A percentile compares a stretch with the other conserved stretches of the same genome.
phyloP scores from a whole-genome alignment of 2,888 invertebrate species.

The Aromia moschata region DNA sequence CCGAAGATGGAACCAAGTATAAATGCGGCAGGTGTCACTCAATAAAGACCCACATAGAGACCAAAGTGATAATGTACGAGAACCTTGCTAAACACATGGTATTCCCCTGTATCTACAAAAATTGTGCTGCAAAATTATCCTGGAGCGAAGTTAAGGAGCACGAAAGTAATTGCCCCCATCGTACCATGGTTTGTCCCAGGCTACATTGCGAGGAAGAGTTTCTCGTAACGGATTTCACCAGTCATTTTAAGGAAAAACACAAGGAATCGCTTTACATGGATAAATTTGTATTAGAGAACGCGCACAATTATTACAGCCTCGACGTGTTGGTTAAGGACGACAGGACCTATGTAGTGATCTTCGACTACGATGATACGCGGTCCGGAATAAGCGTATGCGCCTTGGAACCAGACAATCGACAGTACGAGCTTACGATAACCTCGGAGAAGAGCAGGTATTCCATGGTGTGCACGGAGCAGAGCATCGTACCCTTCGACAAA shows the following conservation, averaged over 20 bases:
- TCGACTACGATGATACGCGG: conserved; percentile 26
- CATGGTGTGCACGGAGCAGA: conserved; percentile 26
- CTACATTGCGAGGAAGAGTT: conserved; percentile 28
- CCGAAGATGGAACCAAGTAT: conserved; percentile 32
- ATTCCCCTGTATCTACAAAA: conserved; percentile 36
- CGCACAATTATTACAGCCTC: conserved; percentile 27
- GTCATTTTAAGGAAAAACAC: conserved; percentile 36
- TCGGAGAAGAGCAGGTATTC: conserved; percentile 26
- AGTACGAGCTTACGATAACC: conserved; percentile 29
- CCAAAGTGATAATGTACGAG: conserved; percentile 32
- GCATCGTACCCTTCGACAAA: conserved; percentile 27
- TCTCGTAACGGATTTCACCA: conserved; percentile 16
- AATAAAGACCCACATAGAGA: conserved; percentile 29
- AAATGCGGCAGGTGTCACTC: conserved; percentile 36
- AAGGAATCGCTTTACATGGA: conserved; percentile 28
- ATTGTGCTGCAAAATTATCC: conserved; percentile 26
- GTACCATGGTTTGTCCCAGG: conserved; percentile 28
- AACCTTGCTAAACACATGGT: conserved; percentile 36
- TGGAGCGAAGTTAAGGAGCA: conserved; percentile 33
- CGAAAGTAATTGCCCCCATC: conserved; percentile 28
- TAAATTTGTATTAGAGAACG: conserved; percentile 21
- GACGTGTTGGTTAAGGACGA: conserved; percentile 32
- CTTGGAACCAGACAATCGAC: conserved; percentile 22
- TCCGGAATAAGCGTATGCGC: conserved; percentile 29
- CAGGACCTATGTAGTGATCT: conserved; percentile 27